Percentiles rank a stretch among this genome's conserved stretches.
Conservation (phyloP, 2,113 vertebrate species). For the Chroicocephalus ridibundus region DNA sequence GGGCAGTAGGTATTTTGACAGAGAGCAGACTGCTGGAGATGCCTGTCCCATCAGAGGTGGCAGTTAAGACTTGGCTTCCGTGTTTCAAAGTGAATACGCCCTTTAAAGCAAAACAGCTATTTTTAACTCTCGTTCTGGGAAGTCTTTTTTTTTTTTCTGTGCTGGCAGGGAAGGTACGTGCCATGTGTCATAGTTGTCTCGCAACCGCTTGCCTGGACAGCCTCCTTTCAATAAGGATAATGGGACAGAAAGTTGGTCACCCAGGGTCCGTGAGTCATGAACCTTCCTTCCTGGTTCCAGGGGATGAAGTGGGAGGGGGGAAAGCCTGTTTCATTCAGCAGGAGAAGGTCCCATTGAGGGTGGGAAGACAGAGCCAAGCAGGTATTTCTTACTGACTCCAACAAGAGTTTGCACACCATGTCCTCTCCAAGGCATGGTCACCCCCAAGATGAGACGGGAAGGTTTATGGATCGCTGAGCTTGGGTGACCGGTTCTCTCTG, state of each 20-base stretch:
- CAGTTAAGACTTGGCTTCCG: background rate
- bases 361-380: background rate
- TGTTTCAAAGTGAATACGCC: background rate
- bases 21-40: background rate
- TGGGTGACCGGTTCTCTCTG: background rate
- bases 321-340: background rate
- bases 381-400: background rate
- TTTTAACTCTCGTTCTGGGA: slow-evolving; percentile 8
- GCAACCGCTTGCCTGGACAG: background rate
- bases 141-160: background rate
- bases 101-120: slow-evolving; percentile 3
- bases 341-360: background rate
- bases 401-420: fast-evolving
- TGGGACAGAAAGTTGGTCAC: background rate
- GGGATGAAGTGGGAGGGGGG: background rate
- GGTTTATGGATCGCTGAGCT: background rate
- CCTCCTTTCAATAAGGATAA: background rate
- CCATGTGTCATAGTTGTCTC: background rate
- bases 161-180: background rate
- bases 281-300: background rate
- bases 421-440: background rate
- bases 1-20: background rate
- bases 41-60: background rate
- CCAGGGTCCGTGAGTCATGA: background rate
- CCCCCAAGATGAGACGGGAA: background rate